Conservation (phyloP, 2,888 invertebrate genomes). For the Melinaea marsaeus region DNA sequence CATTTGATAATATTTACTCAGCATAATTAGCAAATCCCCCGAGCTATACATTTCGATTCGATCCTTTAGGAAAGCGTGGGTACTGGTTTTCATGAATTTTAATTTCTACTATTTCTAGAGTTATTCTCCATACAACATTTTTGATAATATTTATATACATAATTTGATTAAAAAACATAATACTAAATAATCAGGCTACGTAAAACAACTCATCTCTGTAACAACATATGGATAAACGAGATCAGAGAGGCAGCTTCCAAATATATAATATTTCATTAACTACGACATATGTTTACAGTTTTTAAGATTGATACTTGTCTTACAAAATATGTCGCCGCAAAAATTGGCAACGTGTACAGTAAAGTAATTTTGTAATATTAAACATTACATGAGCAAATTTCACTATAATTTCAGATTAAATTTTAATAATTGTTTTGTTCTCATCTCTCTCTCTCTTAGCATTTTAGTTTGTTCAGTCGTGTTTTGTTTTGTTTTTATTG, state of each 20-base stretch:
- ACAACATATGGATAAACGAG: background rate
- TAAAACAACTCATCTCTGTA: background rate
- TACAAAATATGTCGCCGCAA: constrained; percentile 27
- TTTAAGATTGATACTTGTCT: constrained; percentile 18
- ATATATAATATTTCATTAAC: constrained; percentile 21
- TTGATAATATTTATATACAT: background rate
- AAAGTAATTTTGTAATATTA: background rate
- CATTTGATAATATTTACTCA: too few species aligned
- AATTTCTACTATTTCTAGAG: background rate
- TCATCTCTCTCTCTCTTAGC: constrained; percentile 7
- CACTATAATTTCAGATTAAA: too few species aligned
- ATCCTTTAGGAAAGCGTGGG: too few species aligned
- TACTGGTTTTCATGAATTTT: background rate
- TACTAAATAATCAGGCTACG: background rate
- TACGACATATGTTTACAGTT: constrained; percentile 28
- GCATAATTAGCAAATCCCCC: too few species aligned
- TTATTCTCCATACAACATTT: background rate
- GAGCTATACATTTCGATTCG: too few species aligned
- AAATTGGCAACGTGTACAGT: constrained; percentile 15
- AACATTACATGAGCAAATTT: too few species aligned
- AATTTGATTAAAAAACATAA: background rate
- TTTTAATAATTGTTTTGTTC: too few species aligned
- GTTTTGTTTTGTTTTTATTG: constrained; percentile 6
- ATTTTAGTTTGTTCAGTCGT: constrained; percentile 7
- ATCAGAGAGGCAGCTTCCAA: constrained; percentile 11